Base-by-base conservation (phyloP, 2,113 vertebrate species). In the Myodes glareolus region DNA sequence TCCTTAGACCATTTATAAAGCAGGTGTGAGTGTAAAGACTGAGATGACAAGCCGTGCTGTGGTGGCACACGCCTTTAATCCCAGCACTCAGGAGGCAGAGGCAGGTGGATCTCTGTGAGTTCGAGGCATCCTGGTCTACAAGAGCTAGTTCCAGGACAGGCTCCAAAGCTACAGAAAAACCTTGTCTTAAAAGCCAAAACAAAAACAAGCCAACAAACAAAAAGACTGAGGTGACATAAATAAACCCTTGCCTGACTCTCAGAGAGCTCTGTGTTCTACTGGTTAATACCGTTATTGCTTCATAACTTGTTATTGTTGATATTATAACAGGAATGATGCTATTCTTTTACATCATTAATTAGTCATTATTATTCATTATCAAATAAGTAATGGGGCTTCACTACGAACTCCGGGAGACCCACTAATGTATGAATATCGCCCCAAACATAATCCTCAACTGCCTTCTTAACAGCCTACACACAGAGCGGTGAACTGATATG, bases 1-100 rank as follows among this genome's bases (percentile, higher is more conserved):
- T 84, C 82, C 61, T 55, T 88, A 92, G 90, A 45, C 61, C n/a
- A 92, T 13, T 29, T 67, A 19, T 68, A 72, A 90, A 93, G 70
- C 39, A 67, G 33, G 17, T 13, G 65, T 33, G 77, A 61, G 36
- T 13, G 1, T 85, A 39, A 96, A 76, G 82, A 70, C 10, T 67
- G 42, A 92, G 50, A n/a, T 21, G 70, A 52, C 0, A 10, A 27
- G 61, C 19, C 19, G 19, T 17, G 55, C 17, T 0, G 19, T 21
- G 58, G 58, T 58, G 6, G 58, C 19, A 19, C 19, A 58, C 5
- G 55, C 5, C 55, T 58, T 58, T 58, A 58, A 58, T 58, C 55
- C 55, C 55, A 58, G 55, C 55, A 58, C 55, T 58, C 17, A 0
- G 55, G 55, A 58, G 55, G 55, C 55, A 58, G 55, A 58, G 55